Base-by-base conservation (phyloP, 2,797 vertebrate species). In the Yasuhikotakia modesta region DNA sequence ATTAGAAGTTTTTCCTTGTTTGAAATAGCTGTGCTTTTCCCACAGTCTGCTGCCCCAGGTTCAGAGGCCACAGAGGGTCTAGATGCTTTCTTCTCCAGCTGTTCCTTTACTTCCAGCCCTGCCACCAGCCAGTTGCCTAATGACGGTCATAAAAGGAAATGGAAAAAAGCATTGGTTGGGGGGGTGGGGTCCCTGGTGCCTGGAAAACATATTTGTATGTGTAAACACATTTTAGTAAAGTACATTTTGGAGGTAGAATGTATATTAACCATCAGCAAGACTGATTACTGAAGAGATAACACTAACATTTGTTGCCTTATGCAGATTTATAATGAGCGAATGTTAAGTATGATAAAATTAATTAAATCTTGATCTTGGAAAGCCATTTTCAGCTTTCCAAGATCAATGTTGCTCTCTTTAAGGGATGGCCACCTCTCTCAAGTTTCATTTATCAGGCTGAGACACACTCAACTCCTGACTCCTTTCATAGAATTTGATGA, bases 41-140 rank as follows among this genome's bases (percentile, higher is more conserved):
- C 82, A 76, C 52, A n/a, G 21, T 77, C 77, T 61, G 72, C 45
- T 50, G 32, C 61, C 70, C 60, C 58, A 57, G 66, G 30, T 45
- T 57, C 70, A 61, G 22, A 55, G 60, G 72, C 45, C 60, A 53
- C 52, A 22, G 55, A 66, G 70, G 73, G 66, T 81, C 64, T 63
- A 64, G 52, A 48, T 73, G 79, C 32, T 65, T 73, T 60, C 64
- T 74, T 71, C 75, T 80, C 81, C 84, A 85, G 78, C 85, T 85
- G 83, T 82, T 84, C 61, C 5, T 46, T 50, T 35, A 76, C 78
- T 43, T 17, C 17, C 27, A 52, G 27, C 14, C 78, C 43, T 70
- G 76, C 48, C 39, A 71, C 81, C 81, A 79, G 80, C 87, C 65
- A 27, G 78, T 83, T 80, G 84, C 83, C 86, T 88, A 82, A 87